These are phyloP conservation scores for Pluvianellus socialis DNA, from an alignment of 2,113 vertebrate species.

Conservation along the genomic window DNA sequence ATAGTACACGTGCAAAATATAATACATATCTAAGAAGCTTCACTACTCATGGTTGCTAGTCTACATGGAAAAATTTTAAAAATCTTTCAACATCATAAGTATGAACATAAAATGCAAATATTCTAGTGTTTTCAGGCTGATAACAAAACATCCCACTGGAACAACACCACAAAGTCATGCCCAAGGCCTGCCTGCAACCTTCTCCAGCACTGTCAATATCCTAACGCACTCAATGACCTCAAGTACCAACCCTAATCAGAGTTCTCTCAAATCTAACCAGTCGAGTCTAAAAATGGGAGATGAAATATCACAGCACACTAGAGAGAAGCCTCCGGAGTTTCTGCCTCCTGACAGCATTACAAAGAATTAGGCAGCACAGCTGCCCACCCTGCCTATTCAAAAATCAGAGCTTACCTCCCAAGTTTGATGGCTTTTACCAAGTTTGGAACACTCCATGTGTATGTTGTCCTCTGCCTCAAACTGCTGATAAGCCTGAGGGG, in stretches of 20 bases:
- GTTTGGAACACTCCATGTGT: conserved; percentile 79
- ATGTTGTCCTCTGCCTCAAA: conserved; percentile 81
- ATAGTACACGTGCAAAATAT: neutral
- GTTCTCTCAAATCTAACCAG: neutral
- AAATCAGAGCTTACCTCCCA: conserved; percentile 79
- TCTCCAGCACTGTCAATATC: neutral
- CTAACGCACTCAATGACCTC: neutral
- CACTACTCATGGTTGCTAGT: neutral
- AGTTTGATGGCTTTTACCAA: conserved; percentile 78
- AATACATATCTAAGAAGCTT: neutral
- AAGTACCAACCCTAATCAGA: neutral
- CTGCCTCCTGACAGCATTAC: neutral
- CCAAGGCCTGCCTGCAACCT: neutral
- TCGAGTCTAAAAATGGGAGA: neutral
- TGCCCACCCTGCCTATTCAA: conserved; percentile 59
- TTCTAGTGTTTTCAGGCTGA: neutral
- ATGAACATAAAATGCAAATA: neutral
- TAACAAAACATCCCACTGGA: neutral
- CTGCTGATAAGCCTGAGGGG: conserved; percentile 80
- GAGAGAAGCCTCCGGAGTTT: neutral
- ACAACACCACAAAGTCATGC: neutral
- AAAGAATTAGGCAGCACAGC: neutral
- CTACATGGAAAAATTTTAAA: neutral
- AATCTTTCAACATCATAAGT: neutral
- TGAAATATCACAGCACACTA: neutral